Conservation (phyloP, 2,888 invertebrate genomes). For the Loripinus fragilis region DNA sequence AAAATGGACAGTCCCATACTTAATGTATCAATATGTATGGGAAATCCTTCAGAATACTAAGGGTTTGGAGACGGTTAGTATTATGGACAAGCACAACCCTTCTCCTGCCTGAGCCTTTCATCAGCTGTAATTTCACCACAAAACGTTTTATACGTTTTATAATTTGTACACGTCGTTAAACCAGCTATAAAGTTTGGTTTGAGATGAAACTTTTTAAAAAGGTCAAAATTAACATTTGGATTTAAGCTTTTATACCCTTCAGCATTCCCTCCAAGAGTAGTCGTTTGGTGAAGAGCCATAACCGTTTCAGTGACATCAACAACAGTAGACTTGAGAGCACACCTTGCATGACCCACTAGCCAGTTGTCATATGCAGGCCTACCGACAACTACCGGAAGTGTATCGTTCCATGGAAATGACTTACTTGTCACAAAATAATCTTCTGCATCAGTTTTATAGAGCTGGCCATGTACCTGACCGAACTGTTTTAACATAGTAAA, state of each 20-base stretch:
- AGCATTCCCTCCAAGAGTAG: constrained; percentile 56
- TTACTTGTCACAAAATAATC: constrained; percentile 60
- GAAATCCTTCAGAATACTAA: too few species aligned
- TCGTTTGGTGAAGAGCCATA: constrained; percentile 61
- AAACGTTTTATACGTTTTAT: constrained; percentile 40
- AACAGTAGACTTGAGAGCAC: constrained; percentile 52
- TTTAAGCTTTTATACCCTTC: constrained; percentile 53
- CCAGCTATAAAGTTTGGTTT: constrained; percentile 56
- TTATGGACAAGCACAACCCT: constrained; percentile 32
- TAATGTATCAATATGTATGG: too few species aligned
- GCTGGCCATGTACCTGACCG: constrained; percentile 38
- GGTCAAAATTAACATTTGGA: constrained; percentile 48
- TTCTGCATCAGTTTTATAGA: constrained; percentile 60
- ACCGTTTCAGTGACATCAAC: constrained; percentile 58
- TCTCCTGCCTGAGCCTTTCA: constrained; percentile 24
- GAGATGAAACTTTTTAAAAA: constrained; percentile 45
- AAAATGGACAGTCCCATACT: too few species aligned
- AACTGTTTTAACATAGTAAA: constrained; percentile 25
- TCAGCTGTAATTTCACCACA: constrained; percentile 40
- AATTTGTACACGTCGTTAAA: constrained; percentile 44
- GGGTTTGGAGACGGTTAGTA: too few species aligned
- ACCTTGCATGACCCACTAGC: constrained; percentile 59
- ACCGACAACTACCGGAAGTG: constrained; percentile 58
- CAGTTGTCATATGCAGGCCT: constrained; percentile 64
- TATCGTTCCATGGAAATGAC: constrained; percentile 55